These are phyloP conservation scores for Tarsius wallacei DNA, from an alignment of 2,797 vertebrate genomes.

Conservation along the genomic window DNA sequence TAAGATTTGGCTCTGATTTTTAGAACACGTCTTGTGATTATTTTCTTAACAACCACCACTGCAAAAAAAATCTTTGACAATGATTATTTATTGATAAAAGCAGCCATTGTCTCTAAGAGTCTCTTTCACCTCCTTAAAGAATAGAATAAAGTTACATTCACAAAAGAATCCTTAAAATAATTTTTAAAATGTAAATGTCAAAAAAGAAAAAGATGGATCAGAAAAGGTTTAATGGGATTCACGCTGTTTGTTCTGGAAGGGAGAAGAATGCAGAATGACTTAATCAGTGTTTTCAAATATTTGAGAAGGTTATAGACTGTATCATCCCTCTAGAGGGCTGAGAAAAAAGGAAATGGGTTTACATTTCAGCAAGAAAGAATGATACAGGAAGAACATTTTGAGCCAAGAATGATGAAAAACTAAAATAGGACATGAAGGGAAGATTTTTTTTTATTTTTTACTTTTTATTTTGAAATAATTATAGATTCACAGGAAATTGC, in stretches of 20 bases:
- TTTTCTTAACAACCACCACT: background rate
- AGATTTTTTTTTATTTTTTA: background rate
- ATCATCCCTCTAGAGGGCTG: conserved; percentile 26
- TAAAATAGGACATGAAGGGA: conserved; percentile 63
- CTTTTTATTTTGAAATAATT: conserved; percentile 66
- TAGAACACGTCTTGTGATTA: background rate
- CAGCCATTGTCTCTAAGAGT: background rate
- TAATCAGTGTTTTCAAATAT: conserved; percentile 21
- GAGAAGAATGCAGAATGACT: background rate
- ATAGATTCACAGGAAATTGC: conserved; percentile 56
- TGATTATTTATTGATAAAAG: conserved; percentile 8
- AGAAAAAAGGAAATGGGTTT: conserved; percentile 64
- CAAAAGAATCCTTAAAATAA: background rate
- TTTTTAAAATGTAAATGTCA: background rate
- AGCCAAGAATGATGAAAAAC: conserved; percentile 45
- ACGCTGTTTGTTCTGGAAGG: conserved; percentile 54
- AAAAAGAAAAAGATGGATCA: conserved; percentile 30
- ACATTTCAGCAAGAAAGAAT: conserved; percentile 49
- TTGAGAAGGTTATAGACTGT: background rate
- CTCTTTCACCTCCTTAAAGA: conserved; percentile 11
- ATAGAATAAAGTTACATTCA: background rate
- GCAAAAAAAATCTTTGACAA: background rate
- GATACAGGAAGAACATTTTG: conserved; percentile 34
- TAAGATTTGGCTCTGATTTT: background rate
- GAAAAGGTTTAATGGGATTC: conserved; percentile 38